Evolutionary conservation across 37 sponge, comb jelly and placozoan species (phyloP).

Genomic region (Cladorhizidae sp.): DNA sequence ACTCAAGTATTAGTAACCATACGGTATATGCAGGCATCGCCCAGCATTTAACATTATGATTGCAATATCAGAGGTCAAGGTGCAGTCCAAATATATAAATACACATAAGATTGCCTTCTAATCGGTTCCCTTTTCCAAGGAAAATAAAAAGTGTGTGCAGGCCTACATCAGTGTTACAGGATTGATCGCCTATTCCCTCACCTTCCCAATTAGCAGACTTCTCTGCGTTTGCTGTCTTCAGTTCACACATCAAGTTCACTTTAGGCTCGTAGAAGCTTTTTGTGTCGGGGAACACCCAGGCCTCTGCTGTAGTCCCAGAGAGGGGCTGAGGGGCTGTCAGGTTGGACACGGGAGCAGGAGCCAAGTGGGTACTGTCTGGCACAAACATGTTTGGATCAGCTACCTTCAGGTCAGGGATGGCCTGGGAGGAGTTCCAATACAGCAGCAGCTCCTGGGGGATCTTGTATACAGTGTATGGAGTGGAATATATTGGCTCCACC

Average conservation of each 20-base stretch:
- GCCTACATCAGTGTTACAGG: too few species aligned
- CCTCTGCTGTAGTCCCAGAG: background rate
- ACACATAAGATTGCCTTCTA: too few species aligned
- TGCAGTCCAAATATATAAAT: too few species aligned
- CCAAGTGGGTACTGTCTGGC: constrained; percentile 7
- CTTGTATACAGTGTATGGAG: constrained; percentile 1
- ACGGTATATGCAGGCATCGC: too few species aligned
- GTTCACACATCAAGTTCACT: constrained; percentile 49
- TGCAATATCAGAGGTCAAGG: too few species aligned
- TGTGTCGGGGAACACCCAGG: constrained; percentile 71
- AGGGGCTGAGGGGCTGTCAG: background rate
- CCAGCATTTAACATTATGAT: too few species aligned
- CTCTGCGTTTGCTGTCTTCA: constrained; percentile 6
- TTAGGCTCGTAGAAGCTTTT: constrained; percentile 45
- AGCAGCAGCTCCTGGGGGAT: constrained; percentile 12
- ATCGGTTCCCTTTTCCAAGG: too few species aligned
- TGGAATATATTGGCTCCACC: constrained; percentile 55
- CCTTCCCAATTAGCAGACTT: constrained; percentile 30
- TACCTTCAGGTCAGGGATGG: too few species aligned
- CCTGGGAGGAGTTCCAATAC: constrained; percentile 23
- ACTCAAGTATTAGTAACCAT: too few species aligned
- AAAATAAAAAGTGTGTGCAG: too few species aligned
- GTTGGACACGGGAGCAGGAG: background rate
- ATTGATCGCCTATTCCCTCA: background rate
- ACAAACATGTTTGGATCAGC: background rate